Conservation (phyloP, 1,140 invertebrate species). For the Acromyrmex echinatior region DNA sequence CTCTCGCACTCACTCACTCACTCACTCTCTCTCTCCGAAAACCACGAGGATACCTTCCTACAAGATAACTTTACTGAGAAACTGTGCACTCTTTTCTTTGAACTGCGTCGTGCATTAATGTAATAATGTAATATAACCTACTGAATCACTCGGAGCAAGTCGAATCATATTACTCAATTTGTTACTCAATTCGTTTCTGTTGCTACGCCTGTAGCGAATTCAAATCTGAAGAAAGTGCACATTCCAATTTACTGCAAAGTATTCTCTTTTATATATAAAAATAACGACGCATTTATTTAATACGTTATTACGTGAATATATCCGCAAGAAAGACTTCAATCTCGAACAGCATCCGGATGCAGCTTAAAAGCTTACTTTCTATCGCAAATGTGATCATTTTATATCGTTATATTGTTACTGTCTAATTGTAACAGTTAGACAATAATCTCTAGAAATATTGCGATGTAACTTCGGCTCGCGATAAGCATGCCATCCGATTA, state of each 20-base stretch:
- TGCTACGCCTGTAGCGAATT: background rate
- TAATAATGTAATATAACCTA: constrained; percentile 13
- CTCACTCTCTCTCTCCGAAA: background rate
- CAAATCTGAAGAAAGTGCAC: background rate
- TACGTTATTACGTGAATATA: background rate
- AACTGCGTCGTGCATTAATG: constrained; percentile 25
- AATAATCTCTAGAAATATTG: background rate
- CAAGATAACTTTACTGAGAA: constrained; percentile 13
- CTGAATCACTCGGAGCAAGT: background rate
- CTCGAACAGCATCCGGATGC: background rate
- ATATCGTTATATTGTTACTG: background rate
- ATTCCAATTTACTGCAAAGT: background rate
- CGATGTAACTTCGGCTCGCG: constrained; percentile 3
- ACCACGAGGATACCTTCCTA: background rate
- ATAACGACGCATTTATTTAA: background rate
- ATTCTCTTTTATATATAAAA: background rate
- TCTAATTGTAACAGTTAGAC: constrained; percentile 14
- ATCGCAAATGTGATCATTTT: background rate
- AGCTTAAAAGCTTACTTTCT: too few relatives aligned
- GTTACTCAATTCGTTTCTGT: constrained; percentile 6
- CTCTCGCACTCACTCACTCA: too few relatives aligned
- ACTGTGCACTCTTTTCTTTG: constrained; percentile 19
- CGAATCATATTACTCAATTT: constrained; percentile 45
- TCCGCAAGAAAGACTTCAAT: background rate
- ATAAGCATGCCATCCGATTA: constrained; percentile 30